A percentile compares a stretch with the other conserved stretches of the same genome.
These are phyloP conservation scores for Eupelmus urozonus DNA, from an alignment of 2,888 invertebrate genomes.

Conservation along the genomic window DNA sequence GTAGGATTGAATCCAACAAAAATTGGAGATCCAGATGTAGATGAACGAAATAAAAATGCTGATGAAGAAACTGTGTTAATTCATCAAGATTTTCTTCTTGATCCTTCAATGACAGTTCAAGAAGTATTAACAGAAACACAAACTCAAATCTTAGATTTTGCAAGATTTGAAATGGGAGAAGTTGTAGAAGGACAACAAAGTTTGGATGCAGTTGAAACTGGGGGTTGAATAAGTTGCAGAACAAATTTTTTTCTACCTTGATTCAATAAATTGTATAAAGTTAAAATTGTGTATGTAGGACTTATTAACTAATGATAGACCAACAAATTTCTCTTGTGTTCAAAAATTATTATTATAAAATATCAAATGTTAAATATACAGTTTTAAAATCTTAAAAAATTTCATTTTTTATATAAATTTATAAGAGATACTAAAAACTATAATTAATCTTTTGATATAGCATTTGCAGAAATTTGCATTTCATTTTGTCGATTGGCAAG, in stretches of 20 bases:
- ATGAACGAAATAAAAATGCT: constrained; percentile 81
- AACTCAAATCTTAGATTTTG: constrained; percentile 87
- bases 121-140: constrained; percentile 84
- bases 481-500: constrained; percentile 58
- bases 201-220: constrained; percentile 82
- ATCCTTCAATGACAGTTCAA: constrained; percentile 86
- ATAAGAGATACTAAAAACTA: constrained; percentile 8
- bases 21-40: constrained; percentile 83
- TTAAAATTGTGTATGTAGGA: constrained; percentile 29
- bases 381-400: constrained; percentile 27
- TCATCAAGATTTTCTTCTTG: constrained; percentile 91
- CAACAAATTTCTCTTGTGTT: constrained; percentile 9
- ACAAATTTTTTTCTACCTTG: constrained; percentile 35
- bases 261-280: constrained; percentile 21
- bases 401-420: constrained; percentile 13
- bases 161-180: constrained; percentile 93
- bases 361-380: constrained; percentile 17
- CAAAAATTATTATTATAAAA: constrained; percentile 37
- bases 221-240: constrained; percentile 78
- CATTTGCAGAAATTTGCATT: neutral
- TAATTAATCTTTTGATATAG: constrained; percentile 29
- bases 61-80: constrained; percentile 90
- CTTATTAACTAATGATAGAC: neutral
- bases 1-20: constrained; percentile 88
- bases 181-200: constrained; percentile 74